phyloP scores from a whole-genome alignment of 1,140 invertebrate species.

The Musca vetustissima region DNA sequence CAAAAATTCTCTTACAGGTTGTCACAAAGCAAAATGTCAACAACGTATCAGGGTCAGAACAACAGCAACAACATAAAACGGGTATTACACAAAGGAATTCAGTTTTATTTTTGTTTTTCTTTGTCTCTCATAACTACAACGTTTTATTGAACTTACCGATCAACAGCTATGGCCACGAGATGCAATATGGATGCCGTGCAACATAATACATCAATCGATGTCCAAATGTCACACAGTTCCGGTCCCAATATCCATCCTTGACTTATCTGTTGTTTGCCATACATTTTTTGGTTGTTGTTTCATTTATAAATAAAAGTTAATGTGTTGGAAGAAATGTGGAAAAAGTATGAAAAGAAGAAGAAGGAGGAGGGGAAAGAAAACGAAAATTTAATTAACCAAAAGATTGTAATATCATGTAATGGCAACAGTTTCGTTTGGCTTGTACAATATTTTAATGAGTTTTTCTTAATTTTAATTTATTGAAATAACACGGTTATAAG shows the following conservation, averaged over 20 bases:
- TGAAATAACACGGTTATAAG: no score
- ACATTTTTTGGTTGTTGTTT: slow-evolving; percentile 4
- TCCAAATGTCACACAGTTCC: slow-evolving; percentile 91
- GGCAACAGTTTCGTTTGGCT: no score
- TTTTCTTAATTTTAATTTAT: no score
- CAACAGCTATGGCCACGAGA: slow-evolving; percentile 89
- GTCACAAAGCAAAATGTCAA: no score
- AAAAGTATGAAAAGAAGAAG: neutral
- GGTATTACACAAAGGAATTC: no score
- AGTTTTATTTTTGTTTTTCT: no score
- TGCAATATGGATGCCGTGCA: slow-evolving; percentile 94
- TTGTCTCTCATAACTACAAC: no score
- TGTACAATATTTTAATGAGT: no score
- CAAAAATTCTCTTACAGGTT: no score
- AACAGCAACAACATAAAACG: no score
- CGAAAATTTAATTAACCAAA: neutral
- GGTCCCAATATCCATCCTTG: slow-evolving; percentile 81
- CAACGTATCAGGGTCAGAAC: no score
- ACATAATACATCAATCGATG: slow-evolving; percentile 88
- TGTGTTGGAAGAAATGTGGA: neutral
- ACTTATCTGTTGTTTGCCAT: slow-evolving; percentile 52
- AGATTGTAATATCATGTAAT: no score
- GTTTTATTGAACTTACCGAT: slow-evolving; percentile 60
- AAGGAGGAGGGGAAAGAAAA: neutral
- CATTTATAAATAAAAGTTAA: neutral